phyloP scores from a whole-genome alignment of 2,888 invertebrate genomes.

The Eilema griseolum region DNA sequence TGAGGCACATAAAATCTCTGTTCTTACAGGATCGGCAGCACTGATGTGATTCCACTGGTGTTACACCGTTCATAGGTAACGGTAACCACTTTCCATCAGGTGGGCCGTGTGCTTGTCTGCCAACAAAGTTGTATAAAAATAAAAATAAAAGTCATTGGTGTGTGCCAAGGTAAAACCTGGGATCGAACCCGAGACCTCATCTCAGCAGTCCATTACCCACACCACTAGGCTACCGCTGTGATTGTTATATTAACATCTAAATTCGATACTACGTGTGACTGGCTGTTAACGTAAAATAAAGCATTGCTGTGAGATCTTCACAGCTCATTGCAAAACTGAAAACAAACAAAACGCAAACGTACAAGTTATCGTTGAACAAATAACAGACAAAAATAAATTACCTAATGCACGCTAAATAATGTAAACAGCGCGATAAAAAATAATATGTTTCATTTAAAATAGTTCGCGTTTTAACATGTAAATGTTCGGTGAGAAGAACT shows the following conservation, averaged over 20 bases:
- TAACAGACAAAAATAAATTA: conserved; percentile 26
- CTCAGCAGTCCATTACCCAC: too few relatives aligned
- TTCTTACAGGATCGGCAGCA: too few relatives aligned
- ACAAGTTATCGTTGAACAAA: conserved; percentile 20
- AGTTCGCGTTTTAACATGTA: background rate
- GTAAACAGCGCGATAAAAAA: conserved; percentile 29
- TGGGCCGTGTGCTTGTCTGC: too few relatives aligned
- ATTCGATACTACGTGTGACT: conserved; percentile 13
- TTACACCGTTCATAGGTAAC: too few relatives aligned
- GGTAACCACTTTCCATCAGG: too few relatives aligned
- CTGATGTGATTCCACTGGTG: too few relatives aligned
- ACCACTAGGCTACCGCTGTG: too few relatives aligned
- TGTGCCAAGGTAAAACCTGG: too few relatives aligned
- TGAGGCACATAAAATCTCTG: too few relatives aligned
- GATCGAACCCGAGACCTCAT: too few relatives aligned
- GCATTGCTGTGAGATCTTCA: conserved; percentile 10
- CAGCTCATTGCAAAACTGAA: conserved; percentile 22
- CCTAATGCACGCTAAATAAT: conserved; percentile 27
- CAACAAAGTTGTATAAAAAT: too few relatives aligned
- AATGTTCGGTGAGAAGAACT: background rate
- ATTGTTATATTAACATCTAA: conserved; percentile 7
- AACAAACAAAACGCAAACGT: conserved; percentile 14
- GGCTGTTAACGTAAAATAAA: conserved; percentile 13
- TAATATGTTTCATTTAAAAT: conserved; percentile 3
- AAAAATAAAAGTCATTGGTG: too few relatives aligned